Evolutionary conservation across 2,113 vertebrate species (phyloP).

Genomic region (Steatornis caripensis): DNA sequence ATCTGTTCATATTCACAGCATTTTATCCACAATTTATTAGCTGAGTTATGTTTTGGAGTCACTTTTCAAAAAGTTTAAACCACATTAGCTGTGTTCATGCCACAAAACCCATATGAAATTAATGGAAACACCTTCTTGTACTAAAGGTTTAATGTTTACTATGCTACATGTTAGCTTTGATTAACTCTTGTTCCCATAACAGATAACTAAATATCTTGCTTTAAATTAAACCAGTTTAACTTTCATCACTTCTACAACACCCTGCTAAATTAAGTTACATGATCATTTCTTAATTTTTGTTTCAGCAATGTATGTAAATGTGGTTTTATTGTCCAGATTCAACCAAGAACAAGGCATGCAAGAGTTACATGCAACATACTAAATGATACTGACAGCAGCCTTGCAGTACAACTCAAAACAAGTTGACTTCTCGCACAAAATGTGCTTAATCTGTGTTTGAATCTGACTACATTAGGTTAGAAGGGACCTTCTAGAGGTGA

Average conservation of each 20-base stretch:
- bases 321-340: neutral
- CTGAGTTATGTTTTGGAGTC: neutral
- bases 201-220: neutral
- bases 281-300: neutral
- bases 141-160: neutral
- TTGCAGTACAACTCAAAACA: neutral
- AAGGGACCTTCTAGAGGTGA: neutral
- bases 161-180: neutral
- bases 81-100: neutral
- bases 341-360: neutral
- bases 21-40: slow-evolving; percentile 10
- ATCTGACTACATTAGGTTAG: neutral
- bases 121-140: neutral
- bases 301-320: neutral
- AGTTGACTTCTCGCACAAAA: neutral
- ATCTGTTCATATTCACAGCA: slow-evolving; percentile 9
- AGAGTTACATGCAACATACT: neutral
- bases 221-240: neutral
- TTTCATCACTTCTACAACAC: neutral
- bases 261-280: neutral
- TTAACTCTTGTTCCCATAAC: neutral
- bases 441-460: neutral
- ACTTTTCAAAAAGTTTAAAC: neutral
- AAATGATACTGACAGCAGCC: neutral
- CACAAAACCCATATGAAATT: neutral